Evolutionary conservation across 2,888 invertebrate genomes (phyloP).

Genomic region (Smittia aterrima): DNA sequence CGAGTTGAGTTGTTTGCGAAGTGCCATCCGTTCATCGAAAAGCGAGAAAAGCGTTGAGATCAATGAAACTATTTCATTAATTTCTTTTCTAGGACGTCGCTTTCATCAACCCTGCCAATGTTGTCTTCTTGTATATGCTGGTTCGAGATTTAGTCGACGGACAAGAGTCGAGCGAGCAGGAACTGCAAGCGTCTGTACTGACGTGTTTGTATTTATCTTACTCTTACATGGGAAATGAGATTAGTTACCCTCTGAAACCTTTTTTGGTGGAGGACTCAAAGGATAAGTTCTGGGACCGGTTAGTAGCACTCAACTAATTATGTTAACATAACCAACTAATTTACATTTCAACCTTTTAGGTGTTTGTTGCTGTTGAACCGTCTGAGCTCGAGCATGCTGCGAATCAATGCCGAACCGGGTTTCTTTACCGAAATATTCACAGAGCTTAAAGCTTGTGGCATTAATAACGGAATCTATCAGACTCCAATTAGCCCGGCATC

Average conservation of each 20-base stretch:
- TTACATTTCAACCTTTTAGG: constrained; percentile 45
- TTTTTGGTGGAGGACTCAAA: constrained; percentile 96
- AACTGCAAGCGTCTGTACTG: constrained; percentile 90
- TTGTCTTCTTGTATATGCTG: constrained; percentile 98
- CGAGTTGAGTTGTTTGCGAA: too few species aligned
- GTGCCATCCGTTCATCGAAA: background rate
- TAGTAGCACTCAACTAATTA: constrained; percentile 44
- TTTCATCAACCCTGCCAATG: constrained; percentile 99
- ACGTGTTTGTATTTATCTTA: constrained; percentile 98
- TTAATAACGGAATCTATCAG: constrained; percentile 43
- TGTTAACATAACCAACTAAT: background rate
- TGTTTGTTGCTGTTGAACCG: constrained; percentile 88
- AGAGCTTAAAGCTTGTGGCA: constrained; percentile 84
- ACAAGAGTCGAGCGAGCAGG: constrained; percentile 76
- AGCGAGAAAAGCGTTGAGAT: background rate
- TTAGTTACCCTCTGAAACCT: constrained; percentile 98
- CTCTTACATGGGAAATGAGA: constrained; percentile 99
- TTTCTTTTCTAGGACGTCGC: constrained; percentile 81
- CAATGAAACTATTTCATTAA: constrained; percentile 1
- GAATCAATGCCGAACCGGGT: constrained; percentile 96
- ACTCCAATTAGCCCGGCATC: constrained; percentile 13
- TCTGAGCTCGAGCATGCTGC: constrained; percentile 91
- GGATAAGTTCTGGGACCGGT: constrained; percentile 96
- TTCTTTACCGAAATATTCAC: constrained; percentile 99
- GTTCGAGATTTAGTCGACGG: constrained; percentile 89